A percentile compares a stretch with the other conserved stretches of the same genome.
phyloP scores from a whole-genome alignment of 1,140 invertebrate genomes.

The Lordiphosa mommai region DNA sequence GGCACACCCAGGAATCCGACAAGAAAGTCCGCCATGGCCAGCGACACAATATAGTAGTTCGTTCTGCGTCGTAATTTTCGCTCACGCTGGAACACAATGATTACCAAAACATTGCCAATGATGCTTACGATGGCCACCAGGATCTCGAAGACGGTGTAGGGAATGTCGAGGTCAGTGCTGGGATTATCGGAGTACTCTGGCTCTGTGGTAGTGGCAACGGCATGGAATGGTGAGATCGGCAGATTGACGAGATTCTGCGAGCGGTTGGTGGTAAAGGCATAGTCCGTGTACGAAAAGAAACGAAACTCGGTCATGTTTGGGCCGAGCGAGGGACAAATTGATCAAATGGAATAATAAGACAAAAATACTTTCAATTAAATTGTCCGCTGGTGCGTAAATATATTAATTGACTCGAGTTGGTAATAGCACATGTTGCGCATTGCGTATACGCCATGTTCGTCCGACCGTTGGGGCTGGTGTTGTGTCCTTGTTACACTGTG shows the following conservation, averaged over 20 bases:
- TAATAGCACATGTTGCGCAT: constrained; percentile 51
- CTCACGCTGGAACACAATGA: constrained; percentile 89
- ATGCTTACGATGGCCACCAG: constrained; percentile 90
- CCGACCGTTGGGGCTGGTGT: neutral
- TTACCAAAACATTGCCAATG: constrained; percentile 91
- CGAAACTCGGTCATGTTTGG: constrained; percentile 71
- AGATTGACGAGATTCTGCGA: constrained; percentile 49
- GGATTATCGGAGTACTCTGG: constrained; percentile 32
- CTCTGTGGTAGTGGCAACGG: constrained; percentile 19
- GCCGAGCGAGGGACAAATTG: constrained; percentile 15
- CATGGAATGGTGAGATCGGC: constrained; percentile 46
- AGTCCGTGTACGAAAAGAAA: constrained; percentile 64
- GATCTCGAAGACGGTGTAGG: constrained; percentile 84
- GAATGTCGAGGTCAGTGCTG: constrained; percentile 65
- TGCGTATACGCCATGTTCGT: constrained; percentile 64
- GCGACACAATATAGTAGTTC: constrained; percentile 94
- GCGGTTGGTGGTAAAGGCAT: constrained; percentile 45
- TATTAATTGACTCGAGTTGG: constrained; percentile 52
- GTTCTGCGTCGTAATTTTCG: constrained; percentile 88
- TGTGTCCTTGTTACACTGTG: constrained; percentile 27
- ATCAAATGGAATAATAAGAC: neutral
- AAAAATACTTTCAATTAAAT: constrained; percentile 49
- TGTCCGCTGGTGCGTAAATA: constrained; percentile 36
- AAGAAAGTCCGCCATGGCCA: constrained; percentile 91
- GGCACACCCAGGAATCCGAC: constrained; percentile 90